phyloP scores from a whole-genome alignment of 2,888 invertebrate species.

The Drosophila putrida region DNA sequence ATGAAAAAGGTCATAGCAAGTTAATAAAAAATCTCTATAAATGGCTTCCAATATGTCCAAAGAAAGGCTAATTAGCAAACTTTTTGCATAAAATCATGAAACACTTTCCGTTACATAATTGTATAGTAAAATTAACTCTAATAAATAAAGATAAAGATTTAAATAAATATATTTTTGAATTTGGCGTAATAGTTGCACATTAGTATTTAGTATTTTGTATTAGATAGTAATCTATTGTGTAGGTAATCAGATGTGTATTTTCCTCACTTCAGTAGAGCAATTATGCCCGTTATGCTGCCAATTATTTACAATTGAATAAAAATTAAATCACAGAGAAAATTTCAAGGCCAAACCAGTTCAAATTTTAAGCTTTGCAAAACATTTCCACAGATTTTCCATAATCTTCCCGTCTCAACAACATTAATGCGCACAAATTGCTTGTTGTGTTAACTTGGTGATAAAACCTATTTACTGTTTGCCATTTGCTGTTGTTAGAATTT shows the following conservation, averaged over 20 bases:
- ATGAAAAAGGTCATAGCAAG: constrained; percentile 8
- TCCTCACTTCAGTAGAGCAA: too few species aligned
- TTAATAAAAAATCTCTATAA: constrained; percentile 11
- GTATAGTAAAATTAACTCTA: too few species aligned
- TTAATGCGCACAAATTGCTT: constrained; percentile 63
- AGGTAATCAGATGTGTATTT: too few species aligned
- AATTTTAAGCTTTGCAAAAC: constrained; percentile 7
- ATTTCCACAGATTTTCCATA: constrained; percentile 10
- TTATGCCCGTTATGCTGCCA: too few species aligned
- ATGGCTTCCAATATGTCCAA: constrained; percentile 4
- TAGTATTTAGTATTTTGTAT: too few species aligned
- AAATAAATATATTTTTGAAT: too few species aligned
- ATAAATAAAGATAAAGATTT: too few species aligned
- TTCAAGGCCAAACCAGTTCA: constrained; percentile 1
- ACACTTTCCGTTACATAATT: not conserved
- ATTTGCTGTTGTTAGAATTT: constrained; percentile 8
- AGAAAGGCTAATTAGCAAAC: not conserved
- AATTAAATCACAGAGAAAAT: constrained; percentile 11
- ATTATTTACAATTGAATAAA: constrained; percentile 2
- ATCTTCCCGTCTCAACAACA: constrained; percentile 9
- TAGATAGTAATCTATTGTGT: too few species aligned
- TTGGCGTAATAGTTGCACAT: too few species aligned
- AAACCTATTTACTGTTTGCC: constrained; percentile 50
- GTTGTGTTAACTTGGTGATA: constrained; percentile 57
- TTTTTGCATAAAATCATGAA: too few species aligned